Evolutionary conservation across 2,888 invertebrate species (phyloP), one percentile per base, ranked within the genome.

Genomic region (Napeogenes inachia): DNA sequence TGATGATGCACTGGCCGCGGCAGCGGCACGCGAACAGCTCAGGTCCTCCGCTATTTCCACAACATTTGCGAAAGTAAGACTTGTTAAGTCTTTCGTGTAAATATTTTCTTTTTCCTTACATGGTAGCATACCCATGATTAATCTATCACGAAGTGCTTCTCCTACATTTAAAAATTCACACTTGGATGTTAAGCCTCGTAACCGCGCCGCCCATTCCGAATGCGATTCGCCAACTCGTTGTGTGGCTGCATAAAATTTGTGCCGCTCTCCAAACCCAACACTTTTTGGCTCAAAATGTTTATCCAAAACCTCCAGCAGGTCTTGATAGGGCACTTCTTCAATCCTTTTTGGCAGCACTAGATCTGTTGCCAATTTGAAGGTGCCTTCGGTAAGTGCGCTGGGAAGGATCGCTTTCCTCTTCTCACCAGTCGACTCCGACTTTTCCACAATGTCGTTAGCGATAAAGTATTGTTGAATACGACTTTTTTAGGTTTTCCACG

Each of bases 81-180:
- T 67, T 0, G 61, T 47, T 0, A 70, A 8, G 13, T 71, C 67
- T 45, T 70, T 67, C 2, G 68, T 64, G 57, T 68, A 75, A 32
- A 75, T 45, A 59, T 73, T 72, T 4, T 73, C 71, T 6, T 66
- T 66, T 35, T 73, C 74, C 2, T 56, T 55, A 6, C 73, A 70
- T 45, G 71, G 56, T 45, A 58, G 42, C 73, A 73, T 70, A 0
- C 70, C 70, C 68, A 71, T 71, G 0, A 72, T 46, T 42, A 73
- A 73, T 4, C 61, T 54, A 46, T 72, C 73, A 0, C 71, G 64
- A 6, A 72, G 47, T 2, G 68, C 65, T 50, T 73, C 73, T n/a
- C 71, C 70, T 0, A 72, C 57, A 47, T 71, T 71, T 12, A 30
- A 38, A 33, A 75, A 73, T 0, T 57, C 59, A 54, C 71, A 73